Evolutionary conservation across 2,113 vertebrate species (phyloP).

Genomic region (Casuarius casuarius): DNA sequence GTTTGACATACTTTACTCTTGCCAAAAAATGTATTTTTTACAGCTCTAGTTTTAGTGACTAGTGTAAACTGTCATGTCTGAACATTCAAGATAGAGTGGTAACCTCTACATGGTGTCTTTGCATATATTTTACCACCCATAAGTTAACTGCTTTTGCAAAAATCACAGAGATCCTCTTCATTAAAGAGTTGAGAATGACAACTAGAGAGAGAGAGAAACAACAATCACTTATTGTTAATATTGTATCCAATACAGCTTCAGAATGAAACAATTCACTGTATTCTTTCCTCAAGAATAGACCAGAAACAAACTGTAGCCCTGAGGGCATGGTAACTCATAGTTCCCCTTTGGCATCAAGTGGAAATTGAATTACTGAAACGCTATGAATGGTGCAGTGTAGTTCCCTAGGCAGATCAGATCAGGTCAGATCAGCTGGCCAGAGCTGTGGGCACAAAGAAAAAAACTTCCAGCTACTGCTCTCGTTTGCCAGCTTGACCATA

Average conservation of each 20-base stretch:
- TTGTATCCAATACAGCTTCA: background rate
- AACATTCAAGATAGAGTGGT: background rate
- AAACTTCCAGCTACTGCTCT: background rate
- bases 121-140: background rate
- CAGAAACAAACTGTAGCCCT: background rate
- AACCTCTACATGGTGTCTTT: background rate
- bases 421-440: background rate
- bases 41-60: no score
- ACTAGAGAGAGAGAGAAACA: background rate
- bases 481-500: background rate
- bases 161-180: background rate
- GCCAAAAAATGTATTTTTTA: no score
- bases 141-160: background rate
- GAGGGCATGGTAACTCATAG: background rate
- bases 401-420: background rate
- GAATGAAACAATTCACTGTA: background rate
- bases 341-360: background rate
- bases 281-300: background rate
- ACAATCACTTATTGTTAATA: background rate
- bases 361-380: background rate
- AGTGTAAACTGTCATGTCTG: no score
- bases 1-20: no score
- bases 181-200: background rate
- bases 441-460: background rate
- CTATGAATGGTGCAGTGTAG: no score